A percentile compares a stretch with the other conserved stretches of the same genome.
These are phyloP conservation scores for Guaruba guarouba DNA, from an alignment of 2,113 vertebrate genomes.

Conservation along the genomic window DNA sequence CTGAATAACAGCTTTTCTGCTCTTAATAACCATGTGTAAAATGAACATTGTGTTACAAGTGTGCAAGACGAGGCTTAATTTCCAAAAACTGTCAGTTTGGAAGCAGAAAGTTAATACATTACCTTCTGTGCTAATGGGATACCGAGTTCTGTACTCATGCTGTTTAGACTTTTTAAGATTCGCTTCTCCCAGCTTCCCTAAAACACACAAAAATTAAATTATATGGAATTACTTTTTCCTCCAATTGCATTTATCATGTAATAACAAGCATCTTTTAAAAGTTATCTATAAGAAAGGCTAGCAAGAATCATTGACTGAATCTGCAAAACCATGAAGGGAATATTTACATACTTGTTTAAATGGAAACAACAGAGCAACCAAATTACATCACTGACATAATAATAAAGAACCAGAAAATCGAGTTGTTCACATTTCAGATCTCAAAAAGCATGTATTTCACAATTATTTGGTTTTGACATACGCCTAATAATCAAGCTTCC, in stretches of 20 bases:
- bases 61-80: not conserved
- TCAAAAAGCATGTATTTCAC: not conserved
- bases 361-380: not conserved
- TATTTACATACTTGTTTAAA: not conserved
- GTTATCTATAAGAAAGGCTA: not conserved
- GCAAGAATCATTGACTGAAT: not conserved
- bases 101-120: not conserved
- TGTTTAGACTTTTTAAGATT: slow-evolving; percentile 96
- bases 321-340: not conserved
- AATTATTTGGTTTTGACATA: not conserved
- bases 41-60: not conserved
- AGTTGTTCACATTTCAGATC: not conserved
- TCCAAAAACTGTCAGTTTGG: not conserved
- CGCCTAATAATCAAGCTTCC: not conserved
- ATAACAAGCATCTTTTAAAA: not conserved
- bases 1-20: not conserved
- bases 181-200: slow-evolving; percentile 96
- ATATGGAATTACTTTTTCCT: not conserved
- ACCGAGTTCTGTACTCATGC: slow-evolving; percentile 92
- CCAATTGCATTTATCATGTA: not conserved
- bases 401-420: not conserved
- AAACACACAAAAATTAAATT: not conserved
- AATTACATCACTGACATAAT: not conserved
- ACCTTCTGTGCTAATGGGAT: slow-evolving; percentile 93
- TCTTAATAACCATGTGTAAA: not conserved